Percentiles rank a stretch among this genome's conserved stretches.
These are phyloP conservation scores for Deilephila elpenor DNA, from an alignment of 2,888 invertebrate species.

Conservation along the genomic window DNA sequence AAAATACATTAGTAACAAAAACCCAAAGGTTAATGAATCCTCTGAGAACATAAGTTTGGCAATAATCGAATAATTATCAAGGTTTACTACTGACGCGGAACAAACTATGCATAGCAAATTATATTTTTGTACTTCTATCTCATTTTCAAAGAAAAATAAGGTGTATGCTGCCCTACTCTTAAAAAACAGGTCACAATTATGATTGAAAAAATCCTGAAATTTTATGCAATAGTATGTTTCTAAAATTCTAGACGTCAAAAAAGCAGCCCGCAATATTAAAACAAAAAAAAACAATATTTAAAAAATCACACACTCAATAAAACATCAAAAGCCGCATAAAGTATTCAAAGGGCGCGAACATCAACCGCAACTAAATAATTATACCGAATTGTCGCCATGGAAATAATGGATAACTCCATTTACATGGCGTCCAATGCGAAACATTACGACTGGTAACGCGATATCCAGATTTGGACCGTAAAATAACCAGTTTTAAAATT, in stretches of 20 bases:
- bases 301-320: background rate
- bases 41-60: background rate
- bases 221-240: no score
- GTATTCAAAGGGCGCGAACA: conserved; percentile 7
- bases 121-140: no score
- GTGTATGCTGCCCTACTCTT: no score
- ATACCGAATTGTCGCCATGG: conserved; percentile 29
- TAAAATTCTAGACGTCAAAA: no score
- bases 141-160: no score
- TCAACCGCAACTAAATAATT: conserved; percentile 30
- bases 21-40: background rate
- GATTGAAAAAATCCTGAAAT: no score
- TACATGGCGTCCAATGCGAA: conserved; percentile 21
- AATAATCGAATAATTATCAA: background rate
- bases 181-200: no score
- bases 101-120: no score
- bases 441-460: background rate
- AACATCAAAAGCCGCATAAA: background rate
- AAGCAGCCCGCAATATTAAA: background rate
- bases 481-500: conserved; percentile 21
- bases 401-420: conserved; percentile 29
- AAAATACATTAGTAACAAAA: background rate
- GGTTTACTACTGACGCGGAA: background rate
- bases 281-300: background rate
- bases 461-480: conserved; percentile 25